Conservation (phyloP, 2,888 invertebrate genomes). For the Tetranychus truncatus region DNA sequence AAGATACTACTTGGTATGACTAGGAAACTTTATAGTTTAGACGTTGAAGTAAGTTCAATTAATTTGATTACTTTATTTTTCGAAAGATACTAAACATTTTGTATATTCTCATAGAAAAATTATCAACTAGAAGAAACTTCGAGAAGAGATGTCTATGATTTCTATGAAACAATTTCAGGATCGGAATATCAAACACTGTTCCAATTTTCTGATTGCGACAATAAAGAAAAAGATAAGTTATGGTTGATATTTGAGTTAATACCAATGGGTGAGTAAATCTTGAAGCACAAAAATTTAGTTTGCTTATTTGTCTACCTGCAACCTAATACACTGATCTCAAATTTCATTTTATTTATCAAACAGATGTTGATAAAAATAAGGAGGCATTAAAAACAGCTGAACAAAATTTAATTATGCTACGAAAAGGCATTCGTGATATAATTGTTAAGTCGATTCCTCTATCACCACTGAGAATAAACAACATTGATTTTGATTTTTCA, state of each 20-base stretch:
- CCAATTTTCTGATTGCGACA: not conserved
- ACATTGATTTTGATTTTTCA: not conserved
- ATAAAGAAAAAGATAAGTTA: not conserved
- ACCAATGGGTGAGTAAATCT: not conserved
- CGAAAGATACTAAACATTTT: not conserved
- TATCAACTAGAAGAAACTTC: not conserved
- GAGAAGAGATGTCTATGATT: not conserved
- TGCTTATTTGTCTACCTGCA: not conserved
- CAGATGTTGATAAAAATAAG: not conserved
- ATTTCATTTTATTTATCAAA: not conserved
- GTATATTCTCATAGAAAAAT: not conserved
- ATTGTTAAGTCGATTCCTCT: not conserved
- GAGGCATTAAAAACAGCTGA: not conserved
- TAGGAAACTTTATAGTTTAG: not conserved
- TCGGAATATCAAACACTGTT: not conserved
- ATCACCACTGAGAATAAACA: not conserved
- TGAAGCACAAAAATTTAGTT: no score
- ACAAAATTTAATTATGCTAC: not conserved
- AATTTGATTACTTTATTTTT: not conserved
- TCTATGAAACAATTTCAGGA: not conserved
- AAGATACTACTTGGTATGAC: not conserved
- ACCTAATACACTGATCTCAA: not conserved
- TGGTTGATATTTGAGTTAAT: not conserved
- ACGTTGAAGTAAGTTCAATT: not conserved
- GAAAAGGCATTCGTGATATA: not conserved